These are phyloP conservation scores for Aurelia coerulea DNA, from an alignment of 30 jellyfish, hydroid and myxozoan genomes.

Conservation along the genomic window DNA sequence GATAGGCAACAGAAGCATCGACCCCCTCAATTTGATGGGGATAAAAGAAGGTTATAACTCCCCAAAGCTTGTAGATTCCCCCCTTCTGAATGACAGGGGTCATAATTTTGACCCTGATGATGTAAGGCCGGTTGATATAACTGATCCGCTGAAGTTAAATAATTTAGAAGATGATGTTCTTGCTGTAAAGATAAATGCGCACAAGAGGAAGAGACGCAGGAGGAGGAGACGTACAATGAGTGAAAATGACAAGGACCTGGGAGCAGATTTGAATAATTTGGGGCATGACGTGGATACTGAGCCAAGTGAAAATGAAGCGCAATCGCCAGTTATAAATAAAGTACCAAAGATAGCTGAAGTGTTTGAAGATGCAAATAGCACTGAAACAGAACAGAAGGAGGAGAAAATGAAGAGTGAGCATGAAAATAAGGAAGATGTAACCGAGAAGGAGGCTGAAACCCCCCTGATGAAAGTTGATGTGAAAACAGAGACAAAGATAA, in stretches of 20 bases:
- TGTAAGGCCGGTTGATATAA: slow-evolving; percentile 80
- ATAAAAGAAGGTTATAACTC: slow-evolving; percentile 53
- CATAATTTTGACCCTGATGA: slow-evolving; percentile 68
- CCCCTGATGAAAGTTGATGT: not conserved
- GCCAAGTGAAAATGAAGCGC: slow-evolving; percentile 42
- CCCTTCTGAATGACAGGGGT: slow-evolving; percentile 65
- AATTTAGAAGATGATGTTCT: slow-evolving; percentile 74
- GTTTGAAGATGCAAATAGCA: not conserved
- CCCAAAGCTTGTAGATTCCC: slow-evolving; percentile 74
- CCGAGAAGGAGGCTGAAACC: not conserved
- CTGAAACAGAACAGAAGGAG: not conserved
- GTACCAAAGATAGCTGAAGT: not conserved
- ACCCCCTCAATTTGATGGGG: slow-evolving; percentile 62
- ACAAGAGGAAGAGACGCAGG: slow-evolving; percentile 69
- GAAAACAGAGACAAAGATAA: not conserved
- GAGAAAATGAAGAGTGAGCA: not conserved
- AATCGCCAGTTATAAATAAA: slow-evolving; percentile 7
- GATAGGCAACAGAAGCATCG: slow-evolving; percentile 9
- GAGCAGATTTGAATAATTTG: slow-evolving; percentile 5
- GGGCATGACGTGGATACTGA: slow-evolving; percentile 47
- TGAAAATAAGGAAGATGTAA: not conserved
- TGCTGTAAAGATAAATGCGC: slow-evolving; percentile 59
- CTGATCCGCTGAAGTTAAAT: slow-evolving; percentile 87
- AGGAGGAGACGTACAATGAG: slow-evolving; percentile 64
- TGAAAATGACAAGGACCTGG: slow-evolving; percentile 51